Conservation (phyloP, 2,113 vertebrate genomes). For the Tylochromis polylepis region DNA sequence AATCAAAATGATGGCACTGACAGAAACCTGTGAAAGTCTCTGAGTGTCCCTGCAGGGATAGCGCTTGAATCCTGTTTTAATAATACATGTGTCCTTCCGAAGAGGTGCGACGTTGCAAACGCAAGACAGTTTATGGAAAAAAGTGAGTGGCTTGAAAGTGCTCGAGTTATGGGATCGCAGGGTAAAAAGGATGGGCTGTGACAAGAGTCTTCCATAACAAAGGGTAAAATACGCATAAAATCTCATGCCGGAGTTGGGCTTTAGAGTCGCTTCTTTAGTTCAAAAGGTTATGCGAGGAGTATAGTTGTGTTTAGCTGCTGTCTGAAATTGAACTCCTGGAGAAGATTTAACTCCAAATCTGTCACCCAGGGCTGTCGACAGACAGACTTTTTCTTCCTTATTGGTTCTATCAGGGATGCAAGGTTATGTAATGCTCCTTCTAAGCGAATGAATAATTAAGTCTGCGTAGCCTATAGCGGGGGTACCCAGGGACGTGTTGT, state of each 20-base stretch:
- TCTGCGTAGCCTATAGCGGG: background rate
- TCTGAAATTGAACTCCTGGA: background rate
- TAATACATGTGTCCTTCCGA: conserved; percentile 60
- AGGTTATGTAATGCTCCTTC: conserved; percentile 45
- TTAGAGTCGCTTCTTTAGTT: conserved; percentile 1
- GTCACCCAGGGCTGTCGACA: conserved; percentile 11
- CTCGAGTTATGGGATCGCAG: background rate
- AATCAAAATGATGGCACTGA: conserved; percentile 64
- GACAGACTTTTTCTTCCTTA: background rate
- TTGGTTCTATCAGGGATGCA: background rate
- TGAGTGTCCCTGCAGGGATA: conserved; percentile 45
- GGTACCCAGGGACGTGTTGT: conserved; percentile 17
- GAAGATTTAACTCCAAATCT: background rate
- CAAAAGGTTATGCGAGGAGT: conserved; percentile 37
- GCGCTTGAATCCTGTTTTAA: conserved; percentile 44
- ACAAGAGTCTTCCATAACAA: background rate
- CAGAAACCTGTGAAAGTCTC: conserved; percentile 56
- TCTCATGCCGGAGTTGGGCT: background rate
- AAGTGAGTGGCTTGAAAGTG: background rate
- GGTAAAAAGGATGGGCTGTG: background rate
- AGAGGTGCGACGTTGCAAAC: conserved; percentile 34
- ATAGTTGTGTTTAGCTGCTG: background rate
- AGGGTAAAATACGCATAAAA: background rate
- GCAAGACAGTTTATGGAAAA: background rate
- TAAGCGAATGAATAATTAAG: conserved; percentile 49